A percentile compares a stretch with the other conserved stretches of the same genome.
These are phyloP conservation scores for Orestias chungarensis DNA, from an alignment of 2,797 vertebrate genomes.

Conservation along the genomic window DNA sequence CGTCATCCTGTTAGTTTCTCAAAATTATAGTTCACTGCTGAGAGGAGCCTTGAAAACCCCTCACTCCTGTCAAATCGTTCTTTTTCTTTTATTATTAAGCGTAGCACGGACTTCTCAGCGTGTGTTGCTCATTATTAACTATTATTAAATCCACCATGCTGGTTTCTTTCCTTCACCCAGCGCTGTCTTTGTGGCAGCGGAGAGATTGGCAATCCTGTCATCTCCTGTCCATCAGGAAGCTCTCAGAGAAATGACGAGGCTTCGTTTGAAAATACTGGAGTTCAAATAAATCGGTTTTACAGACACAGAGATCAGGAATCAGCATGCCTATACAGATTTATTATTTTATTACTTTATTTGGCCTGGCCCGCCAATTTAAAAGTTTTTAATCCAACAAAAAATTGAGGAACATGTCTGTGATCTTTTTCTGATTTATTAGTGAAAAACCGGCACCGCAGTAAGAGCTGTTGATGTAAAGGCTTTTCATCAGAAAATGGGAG, in stretches of 20 bases:
- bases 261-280: background rate
- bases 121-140: conserved; percentile 7
- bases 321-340: background rate
- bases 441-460: background rate
- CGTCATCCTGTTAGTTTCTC: conserved; percentile 68
- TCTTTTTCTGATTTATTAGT: background rate
- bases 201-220: conserved; percentile 17
- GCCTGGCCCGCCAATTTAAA: background rate
- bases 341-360: background rate
- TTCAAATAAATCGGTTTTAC: background rate
- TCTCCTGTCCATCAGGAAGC: background rate
- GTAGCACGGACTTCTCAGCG: conserved; percentile 14
- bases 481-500: background rate
- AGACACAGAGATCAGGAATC: background rate
- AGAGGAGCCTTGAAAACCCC: conserved; percentile 30
- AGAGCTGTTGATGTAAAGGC: background rate
- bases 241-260: background rate
- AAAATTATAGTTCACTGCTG: conserved; percentile 50
- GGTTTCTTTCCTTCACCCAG: conserved; percentile 6
- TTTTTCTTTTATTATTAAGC: conserved; percentile 24
- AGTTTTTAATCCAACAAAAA: background rate
- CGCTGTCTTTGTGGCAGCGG: conserved; percentile 23
- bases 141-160: conserved; percentile 19
- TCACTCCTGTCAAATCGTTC: conserved; percentile 27
- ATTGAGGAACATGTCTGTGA: background rate